phyloP scores from a whole-genome alignment of 2,113 vertebrate species.

The Calyptomena viridis region DNA sequence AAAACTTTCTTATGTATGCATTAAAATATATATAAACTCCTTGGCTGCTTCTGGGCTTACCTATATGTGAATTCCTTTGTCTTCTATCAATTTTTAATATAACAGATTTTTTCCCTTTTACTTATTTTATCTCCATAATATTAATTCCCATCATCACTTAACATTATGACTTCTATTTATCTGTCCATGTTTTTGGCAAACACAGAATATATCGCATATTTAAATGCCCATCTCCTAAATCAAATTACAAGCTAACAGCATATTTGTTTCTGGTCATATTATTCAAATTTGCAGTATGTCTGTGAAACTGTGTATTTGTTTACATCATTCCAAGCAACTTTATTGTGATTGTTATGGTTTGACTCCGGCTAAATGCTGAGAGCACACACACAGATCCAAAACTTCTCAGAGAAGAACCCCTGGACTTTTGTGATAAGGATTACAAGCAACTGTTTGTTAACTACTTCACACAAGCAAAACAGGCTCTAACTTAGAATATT shows the following conservation, averaged over 20 bases:
- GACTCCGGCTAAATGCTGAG: too few species aligned
- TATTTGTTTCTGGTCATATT: neutral
- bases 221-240: neutral
- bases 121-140: neutral
- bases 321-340: neutral
- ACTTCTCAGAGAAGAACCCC: too few species aligned
- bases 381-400: too few species aligned
- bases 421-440: too few species aligned
- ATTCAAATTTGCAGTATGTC: neutral
- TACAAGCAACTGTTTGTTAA: too few species aligned
- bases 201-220: neutral
- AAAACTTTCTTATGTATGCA: neutral
- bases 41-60: neutral
- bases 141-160: neutral
- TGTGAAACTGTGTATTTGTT: neutral
- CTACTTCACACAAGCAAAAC: too few species aligned
- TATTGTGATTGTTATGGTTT: too few species aligned
- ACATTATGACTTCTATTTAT: neutral
- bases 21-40: neutral
- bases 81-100: neutral
- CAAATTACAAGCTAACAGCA: neutral
- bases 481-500: too few species aligned
- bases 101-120: neutral
- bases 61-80: neutral
- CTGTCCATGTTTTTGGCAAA: neutral